Evolutionary conservation across 2,797 vertebrate genomes (phyloP).

Genomic region (Liasis olivaceus): DNA sequence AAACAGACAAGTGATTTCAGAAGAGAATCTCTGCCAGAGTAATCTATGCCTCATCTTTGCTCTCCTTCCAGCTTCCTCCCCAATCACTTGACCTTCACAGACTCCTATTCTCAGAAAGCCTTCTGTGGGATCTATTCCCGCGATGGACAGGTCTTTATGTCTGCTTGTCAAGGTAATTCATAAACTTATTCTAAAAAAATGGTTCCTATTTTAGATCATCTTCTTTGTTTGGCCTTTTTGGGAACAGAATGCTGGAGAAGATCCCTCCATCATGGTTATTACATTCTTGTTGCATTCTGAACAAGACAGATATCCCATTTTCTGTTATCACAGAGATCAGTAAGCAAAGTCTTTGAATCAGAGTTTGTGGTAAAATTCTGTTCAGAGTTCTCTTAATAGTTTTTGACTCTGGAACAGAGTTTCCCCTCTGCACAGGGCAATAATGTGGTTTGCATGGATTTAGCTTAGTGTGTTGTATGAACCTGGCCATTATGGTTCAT

Average conservation of each 20-base stretch:
- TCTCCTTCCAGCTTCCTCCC: constrained; percentile 85
- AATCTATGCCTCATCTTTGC: accelerated
- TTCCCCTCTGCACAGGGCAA: too few relatives aligned
- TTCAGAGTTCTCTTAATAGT: too few relatives aligned
- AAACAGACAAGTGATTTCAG: background rate
- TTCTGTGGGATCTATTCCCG: constrained; percentile 92
- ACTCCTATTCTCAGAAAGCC: constrained; percentile 90
- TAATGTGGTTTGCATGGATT: too few relatives aligned
- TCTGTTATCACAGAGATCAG: background rate
- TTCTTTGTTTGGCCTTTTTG: background rate
- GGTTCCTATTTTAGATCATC: background rate
- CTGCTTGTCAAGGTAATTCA: constrained; percentile 88
- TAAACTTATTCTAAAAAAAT: background rate
- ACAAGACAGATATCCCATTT: background rate
- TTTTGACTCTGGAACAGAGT: background rate
- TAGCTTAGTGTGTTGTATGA: too few relatives aligned
- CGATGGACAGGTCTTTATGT: constrained; percentile 88
- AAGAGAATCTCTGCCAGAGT: background rate
- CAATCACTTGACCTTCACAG: constrained; percentile 85
- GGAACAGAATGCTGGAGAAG: background rate
- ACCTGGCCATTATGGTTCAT: too few relatives aligned
- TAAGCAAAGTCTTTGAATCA: background rate
- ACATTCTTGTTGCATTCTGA: background rate
- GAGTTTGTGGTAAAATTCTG: too few relatives aligned
- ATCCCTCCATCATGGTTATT: too few relatives aligned